phyloP scores from a whole-genome alignment of 2,113 vertebrate species.

The Ciconia stormi region DNA sequence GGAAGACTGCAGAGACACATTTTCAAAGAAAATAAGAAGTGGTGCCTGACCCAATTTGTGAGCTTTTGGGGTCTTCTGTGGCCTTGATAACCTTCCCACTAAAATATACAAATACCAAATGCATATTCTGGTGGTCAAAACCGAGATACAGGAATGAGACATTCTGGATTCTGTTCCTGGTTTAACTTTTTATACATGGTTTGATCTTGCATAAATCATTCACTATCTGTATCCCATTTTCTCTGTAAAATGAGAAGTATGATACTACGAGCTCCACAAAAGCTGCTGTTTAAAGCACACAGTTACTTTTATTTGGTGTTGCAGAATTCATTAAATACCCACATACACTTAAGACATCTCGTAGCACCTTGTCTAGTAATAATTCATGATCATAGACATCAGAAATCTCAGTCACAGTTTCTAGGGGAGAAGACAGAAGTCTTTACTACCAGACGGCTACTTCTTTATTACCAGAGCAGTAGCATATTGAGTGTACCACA shows the following conservation, averaged over 20 bases:
- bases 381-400: background rate
- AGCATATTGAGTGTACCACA: background rate
- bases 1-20: background rate
- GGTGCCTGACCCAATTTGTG: background rate
- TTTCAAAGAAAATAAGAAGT: background rate
- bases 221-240: background rate
- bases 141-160: fast-evolving
- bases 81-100: background rate
- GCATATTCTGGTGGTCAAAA: background rate
- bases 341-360: background rate
- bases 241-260: background rate
- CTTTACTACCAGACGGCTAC: background rate
- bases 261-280: background rate
- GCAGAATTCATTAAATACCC: background rate
- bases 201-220: background rate
- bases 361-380: background rate
- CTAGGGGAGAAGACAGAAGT: background rate
- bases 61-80: background rate
- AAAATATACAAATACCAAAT: background rate
- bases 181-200: background rate
- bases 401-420: background rate
- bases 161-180: background rate
- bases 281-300: background rate
- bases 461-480: background rate
- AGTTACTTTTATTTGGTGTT: background rate